These are phyloP conservation scores for Silvanus unidentatus DNA, from an alignment of 2,888 invertebrate genomes.

Conservation along the genomic window DNA sequence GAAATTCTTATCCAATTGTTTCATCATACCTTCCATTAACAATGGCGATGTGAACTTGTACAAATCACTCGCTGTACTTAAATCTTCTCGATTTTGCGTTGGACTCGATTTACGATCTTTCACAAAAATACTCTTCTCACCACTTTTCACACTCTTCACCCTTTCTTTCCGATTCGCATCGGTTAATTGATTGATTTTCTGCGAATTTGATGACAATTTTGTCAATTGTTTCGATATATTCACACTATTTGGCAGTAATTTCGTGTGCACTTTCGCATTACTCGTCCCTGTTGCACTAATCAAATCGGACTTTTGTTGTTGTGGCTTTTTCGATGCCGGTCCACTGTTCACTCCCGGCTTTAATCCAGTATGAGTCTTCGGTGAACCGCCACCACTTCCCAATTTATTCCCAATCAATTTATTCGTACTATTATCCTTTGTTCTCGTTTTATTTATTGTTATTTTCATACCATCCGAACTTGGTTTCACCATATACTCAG, in stretches of 20 bases:
- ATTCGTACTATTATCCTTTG: slow-evolving; percentile 65
- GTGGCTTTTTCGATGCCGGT: slow-evolving; percentile 77
- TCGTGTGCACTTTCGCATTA: slow-evolving; percentile 16
- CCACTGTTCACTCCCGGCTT: slow-evolving; percentile 84
- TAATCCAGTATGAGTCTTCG: slow-evolving; percentile 71
- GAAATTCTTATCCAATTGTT: slow-evolving; percentile 75
- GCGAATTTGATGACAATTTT: slow-evolving; percentile 29
- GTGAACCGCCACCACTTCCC: slow-evolving; percentile 54
- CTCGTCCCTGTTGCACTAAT: not conserved
- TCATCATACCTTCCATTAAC: slow-evolving; percentile 68
- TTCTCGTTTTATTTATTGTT: slow-evolving; percentile 83
- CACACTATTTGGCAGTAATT: slow-evolving; percentile 13
- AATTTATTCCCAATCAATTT: slow-evolving; percentile 5
- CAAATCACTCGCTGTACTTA: slow-evolving; percentile 52
- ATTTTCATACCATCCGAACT: slow-evolving; percentile 86
- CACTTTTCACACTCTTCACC: slow-evolving; percentile 55
- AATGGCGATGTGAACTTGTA: slow-evolving; percentile 46
- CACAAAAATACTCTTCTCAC: slow-evolving; percentile 60
- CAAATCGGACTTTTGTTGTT: slow-evolving; percentile 45
- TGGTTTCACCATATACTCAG: slow-evolving; percentile 85
- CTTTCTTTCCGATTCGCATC: slow-evolving; percentile 35
- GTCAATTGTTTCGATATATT: slow-evolving; percentile 20
- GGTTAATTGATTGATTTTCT: not conserved
- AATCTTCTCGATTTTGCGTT: slow-evolving; percentile 58
- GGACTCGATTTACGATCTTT: slow-evolving; percentile 63